These are phyloP conservation scores for Pangasianodon gigas DNA, from an alignment of 2,113 vertebrate species.

Conservation along the genomic window DNA sequence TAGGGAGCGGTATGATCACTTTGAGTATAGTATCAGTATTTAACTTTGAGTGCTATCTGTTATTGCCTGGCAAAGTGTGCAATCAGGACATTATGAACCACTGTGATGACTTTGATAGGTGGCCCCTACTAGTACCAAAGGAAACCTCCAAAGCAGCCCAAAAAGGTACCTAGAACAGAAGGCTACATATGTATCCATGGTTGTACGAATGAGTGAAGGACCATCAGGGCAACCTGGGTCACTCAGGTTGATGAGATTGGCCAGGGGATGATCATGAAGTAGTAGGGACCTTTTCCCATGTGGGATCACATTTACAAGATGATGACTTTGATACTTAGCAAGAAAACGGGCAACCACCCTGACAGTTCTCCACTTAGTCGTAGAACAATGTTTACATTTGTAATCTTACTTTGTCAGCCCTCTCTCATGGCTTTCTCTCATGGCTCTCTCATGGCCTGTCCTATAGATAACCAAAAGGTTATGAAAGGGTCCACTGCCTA, in stretches of 20 bases:
- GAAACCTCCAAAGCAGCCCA: no score
- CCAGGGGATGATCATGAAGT: background rate
- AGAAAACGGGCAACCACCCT: background rate
- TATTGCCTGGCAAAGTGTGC: background rate
- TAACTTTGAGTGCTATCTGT: background rate
- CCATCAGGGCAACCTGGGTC: background rate
- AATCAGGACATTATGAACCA: no score
- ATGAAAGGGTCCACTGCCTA: background rate
- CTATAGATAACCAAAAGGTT: background rate
- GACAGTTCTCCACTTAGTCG: background rate
- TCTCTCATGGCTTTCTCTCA: background rate
- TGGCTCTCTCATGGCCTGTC: background rate
- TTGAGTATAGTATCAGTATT: background rate
- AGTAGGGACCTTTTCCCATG: background rate
- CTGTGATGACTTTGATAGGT: no score
- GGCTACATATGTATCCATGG: no score
- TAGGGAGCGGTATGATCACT: background rate
- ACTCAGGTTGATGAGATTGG: background rate
- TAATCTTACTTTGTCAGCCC: background rate
- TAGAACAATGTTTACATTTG: background rate
- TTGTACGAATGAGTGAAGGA: no score
- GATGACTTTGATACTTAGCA: background rate
- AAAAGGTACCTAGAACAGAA: no score
- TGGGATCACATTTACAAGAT: background rate
- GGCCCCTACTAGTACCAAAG: background rate